A percentile compares a stretch with the other conserved stretches of the same genome.
Evolutionary conservation across 2,113 vertebrate species (phyloP).

Genomic region (Urocynchramus pylzowi): DNA sequence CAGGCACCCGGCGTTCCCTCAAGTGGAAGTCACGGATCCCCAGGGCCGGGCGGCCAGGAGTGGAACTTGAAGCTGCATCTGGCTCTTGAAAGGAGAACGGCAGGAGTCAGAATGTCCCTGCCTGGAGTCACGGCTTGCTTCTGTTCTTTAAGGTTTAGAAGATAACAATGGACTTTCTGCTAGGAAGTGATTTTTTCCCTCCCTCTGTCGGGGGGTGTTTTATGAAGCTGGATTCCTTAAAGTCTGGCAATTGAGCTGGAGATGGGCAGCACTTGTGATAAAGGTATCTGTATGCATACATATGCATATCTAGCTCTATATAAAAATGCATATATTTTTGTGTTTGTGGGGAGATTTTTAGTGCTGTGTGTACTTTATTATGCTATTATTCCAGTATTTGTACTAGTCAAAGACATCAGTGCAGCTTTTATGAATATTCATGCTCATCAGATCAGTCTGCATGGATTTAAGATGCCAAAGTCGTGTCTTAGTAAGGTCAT

Average conservation of each 20-base stretch:
- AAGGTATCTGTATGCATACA: slow-evolving; percentile 81
- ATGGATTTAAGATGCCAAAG: slow-evolving; percentile 59
- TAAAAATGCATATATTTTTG: not conserved
- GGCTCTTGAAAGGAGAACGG: slow-evolving; percentile 55
- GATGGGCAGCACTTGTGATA: slow-evolving; percentile 96
- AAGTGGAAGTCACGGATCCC: slow-evolving; percentile 70
- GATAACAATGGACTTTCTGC: slow-evolving; percentile 73
- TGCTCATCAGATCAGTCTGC: slow-evolving; percentile 21
- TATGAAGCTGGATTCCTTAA: slow-evolving; percentile 71
- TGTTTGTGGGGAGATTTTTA: not conserved
- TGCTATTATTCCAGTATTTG: not conserved
- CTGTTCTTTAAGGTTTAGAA: slow-evolving; percentile 53
- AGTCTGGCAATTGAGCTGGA: slow-evolving; percentile 75
- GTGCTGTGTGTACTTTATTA: not conserved
- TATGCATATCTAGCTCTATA: not conserved
- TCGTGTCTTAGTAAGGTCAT: slow-evolving; percentile 68
- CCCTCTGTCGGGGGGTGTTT: slow-evolving; percentile 61
- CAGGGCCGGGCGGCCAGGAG: slow-evolving; percentile 67
- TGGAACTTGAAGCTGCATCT: slow-evolving; percentile 69
- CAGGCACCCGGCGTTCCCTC: slow-evolving; percentile 52
- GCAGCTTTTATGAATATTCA: slow-evolving; percentile 19
- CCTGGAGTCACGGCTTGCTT: slow-evolving; percentile 55
- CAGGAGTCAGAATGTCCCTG: slow-evolving; percentile 69
- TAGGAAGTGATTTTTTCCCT: slow-evolving; percentile 63
- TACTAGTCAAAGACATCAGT: not conserved